phyloP scores from a whole-genome alignment of 2,888 invertebrate genomes.

The Himalopsyche tibetana region DNA sequence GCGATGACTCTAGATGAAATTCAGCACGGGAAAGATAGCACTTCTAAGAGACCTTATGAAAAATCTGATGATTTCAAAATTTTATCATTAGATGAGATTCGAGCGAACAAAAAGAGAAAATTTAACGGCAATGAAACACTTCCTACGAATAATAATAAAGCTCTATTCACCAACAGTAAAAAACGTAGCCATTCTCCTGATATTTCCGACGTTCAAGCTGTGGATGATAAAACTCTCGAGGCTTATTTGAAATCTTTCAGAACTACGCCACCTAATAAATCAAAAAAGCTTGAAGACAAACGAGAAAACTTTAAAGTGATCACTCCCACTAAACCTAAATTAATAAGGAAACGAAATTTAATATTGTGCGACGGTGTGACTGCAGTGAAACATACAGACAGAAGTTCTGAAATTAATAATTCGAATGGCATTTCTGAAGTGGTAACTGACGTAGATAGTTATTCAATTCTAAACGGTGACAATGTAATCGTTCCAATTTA shows the following conservation, averaged over 20 bases:
- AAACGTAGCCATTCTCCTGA: conserved; percentile 43
- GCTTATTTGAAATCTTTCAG: conserved; percentile 59
- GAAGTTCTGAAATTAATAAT: too few species aligned
- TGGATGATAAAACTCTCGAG: conserved; percentile 60
- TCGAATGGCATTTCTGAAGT: too few species aligned
- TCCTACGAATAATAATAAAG: not conserved
- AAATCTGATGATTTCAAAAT: conserved; percentile 74
- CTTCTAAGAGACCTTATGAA: conserved; percentile 70
- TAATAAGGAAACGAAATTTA: conserved; percentile 60
- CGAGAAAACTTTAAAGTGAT: not conserved
- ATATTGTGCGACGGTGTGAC: not conserved
- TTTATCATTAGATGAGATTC: conserved; percentile 76
- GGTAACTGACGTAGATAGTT: not conserved
- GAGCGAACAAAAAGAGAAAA: conserved; percentile 68
- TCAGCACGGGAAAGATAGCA: conserved; percentile 67
- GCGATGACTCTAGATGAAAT: conserved; percentile 76
- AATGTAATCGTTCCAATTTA: not conserved
- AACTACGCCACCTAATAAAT: conserved; percentile 44
- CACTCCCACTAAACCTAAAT: conserved; percentile 57
- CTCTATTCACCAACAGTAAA: not conserved
- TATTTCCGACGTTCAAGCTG: conserved; percentile 50
- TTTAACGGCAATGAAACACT: not conserved
- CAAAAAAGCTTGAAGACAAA: conserved; percentile 44
- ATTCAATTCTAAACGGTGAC: not conserved
- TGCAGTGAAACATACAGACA: too few species aligned